phyloP scores from a whole-genome alignment of 2,113 vertebrate species.

The Progne subis region DNA sequence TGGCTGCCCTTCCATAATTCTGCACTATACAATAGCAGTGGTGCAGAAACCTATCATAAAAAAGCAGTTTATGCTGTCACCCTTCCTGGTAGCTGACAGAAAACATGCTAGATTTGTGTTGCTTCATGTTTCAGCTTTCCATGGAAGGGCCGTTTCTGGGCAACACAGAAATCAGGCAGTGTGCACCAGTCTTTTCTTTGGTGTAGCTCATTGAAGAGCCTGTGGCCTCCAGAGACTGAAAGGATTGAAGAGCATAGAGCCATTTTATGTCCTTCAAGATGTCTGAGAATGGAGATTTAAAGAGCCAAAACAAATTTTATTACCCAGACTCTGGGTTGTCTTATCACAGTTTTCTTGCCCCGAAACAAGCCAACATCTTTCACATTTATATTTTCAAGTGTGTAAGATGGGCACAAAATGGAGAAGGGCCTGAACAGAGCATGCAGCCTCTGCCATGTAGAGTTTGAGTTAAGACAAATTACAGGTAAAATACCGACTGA shows the following conservation, averaged over 20 bases:
- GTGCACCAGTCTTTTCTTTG: background rate
- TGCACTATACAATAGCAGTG: background rate
- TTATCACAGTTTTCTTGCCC: background rate
- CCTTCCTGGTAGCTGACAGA: background rate
- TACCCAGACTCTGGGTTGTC: rapidly evolving
- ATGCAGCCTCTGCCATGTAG: background rate
- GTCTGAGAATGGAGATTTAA: background rate
- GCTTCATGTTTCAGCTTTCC: background rate
- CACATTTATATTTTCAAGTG: background rate
- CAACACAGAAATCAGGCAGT: rapidly evolving
- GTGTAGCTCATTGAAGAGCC: background rate
- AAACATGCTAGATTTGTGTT: background rate
- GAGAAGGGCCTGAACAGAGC: background rate
- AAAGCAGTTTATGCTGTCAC: background rate
- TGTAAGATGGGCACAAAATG: background rate
- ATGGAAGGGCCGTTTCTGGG: background rate
- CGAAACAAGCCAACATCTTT: background rate
- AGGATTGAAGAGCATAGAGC: background rate
- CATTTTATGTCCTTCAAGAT: background rate
- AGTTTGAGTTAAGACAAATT: background rate
- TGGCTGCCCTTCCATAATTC: slow-evolving; percentile 1
- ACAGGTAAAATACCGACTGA: background rate
- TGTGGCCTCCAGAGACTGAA: background rate
- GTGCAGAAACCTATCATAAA: background rate
- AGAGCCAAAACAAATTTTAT: background rate